Evolutionary conservation across 2,797 vertebrate species (phyloP), one percentile per base, ranked within the genome.

Genomic region (Erethizon dorsatum): DNA sequence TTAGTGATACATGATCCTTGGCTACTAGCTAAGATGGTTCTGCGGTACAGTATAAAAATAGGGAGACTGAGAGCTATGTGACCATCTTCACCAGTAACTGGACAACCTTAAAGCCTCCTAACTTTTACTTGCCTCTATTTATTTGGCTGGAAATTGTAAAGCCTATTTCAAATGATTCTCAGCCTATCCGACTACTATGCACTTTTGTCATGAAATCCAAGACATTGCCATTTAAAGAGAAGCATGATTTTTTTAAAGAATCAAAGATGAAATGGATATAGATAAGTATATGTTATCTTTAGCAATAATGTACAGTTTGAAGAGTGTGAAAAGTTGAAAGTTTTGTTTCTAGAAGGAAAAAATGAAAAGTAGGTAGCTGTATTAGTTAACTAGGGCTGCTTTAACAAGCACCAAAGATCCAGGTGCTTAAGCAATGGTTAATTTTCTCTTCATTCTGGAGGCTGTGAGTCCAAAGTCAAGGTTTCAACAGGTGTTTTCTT

Each of bases 261-360:
- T 90, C 54, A 95, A 77, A 52, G 83, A 54, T 95, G 28, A 91
- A 86, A 77, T 87, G 61, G 67, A 69, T 80, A 24, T 63, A 86
- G 37, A 37, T 52, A 79, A 92, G 12, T 65, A 26, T 61, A 31
- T 83, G 10, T 75, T 83, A 15, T 71, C 63, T 90, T 97, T 2
- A 84, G 26, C 14, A 87, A 54, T 69, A 93, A 52, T 33, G 5
- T 71, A 91, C 31, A 82, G 20, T 28, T 50, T 86, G 28, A 85
- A 93, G 75, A 84, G 2, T 54, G 15, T 86, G 50, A 95, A 65
- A 82, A 47, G 82, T 45, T 33, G 22, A 41, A 69, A 79, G 18
- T 84, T 84, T 83, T 11, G 78, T 92, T 92, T 95, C 50, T 33
- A 80, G 73, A 31, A 3, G 31, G 47, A 71, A 50, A 61, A 47